Evolutionary conservation across 2,888 invertebrate genomes (phyloP), one percentile per base, ranked within the genome.

Genomic region (Patella pellucida): DNA sequence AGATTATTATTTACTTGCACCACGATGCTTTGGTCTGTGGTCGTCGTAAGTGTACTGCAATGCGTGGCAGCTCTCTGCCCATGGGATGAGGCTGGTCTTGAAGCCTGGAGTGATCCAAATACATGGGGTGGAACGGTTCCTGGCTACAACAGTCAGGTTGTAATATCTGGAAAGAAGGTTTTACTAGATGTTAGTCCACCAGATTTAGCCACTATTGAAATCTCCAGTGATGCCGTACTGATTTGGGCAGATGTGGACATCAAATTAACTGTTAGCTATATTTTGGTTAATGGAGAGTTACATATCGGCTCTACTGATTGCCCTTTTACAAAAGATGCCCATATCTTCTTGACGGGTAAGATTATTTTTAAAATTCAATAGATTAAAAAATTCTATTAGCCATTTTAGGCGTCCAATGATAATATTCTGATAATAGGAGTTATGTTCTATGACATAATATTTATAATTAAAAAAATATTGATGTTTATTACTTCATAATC

Each of bases 231-330:
- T 9, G 78, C 72, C 1, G 71, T 56, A 3, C 62, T 84, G 31
- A 72, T 84, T 15, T 82, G 78, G 73, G 81, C 79, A 5, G 52
- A 73, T 23, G 79, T 76, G 19, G 72, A 50, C 50, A 72, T 81
- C 12, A 74, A n/a, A 0, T 74, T 84, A 12, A 69, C 76, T 27
- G 73, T 73, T 31, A 69, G 78, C 23, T 71, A 80, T 78, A 76
- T 84, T 50, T 76, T 79, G 19, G 72, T 83, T 23, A 41, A 73
- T 16, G 84, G 83, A 15, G 77, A 79, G 52, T 71, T 84, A 31
- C 72, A 79, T 56, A 78, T 83, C 15, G 84, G 84, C 9, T 75
- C 77, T 31, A 74, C 77, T 52, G 62, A 23, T 3, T 83, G 83
- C 73, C 79, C 76, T 9, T 78, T 79, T 69, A 23, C 41, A 27